A percentile compares a stretch with the other conserved stretches of the same genome.
Conservation (phyloP, 2,797 vertebrate genomes). For the Sparus aurata region DNA sequence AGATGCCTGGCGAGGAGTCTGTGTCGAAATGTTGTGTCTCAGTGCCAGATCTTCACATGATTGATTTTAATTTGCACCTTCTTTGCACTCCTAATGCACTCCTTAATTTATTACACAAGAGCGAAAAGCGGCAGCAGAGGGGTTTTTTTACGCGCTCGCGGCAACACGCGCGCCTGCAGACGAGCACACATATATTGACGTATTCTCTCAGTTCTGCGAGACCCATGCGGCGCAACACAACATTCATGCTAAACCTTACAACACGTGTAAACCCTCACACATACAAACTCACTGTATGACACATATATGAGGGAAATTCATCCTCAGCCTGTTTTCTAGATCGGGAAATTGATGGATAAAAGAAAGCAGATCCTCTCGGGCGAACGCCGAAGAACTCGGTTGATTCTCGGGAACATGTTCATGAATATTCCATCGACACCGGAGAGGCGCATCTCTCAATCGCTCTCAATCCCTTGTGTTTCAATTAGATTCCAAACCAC, state of each 20-base stretch:
- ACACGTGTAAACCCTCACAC: background rate
- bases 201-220: background rate
- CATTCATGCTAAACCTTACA: constrained; percentile 18
- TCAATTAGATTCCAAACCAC: constrained; percentile 74
- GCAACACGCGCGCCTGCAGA: background rate
- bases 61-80: background rate
- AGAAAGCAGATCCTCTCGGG: constrained; percentile 48
- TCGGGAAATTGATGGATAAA: constrained; percentile 24
- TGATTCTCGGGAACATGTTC: constrained; percentile 62
- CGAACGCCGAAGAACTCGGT: constrained; percentile 46
- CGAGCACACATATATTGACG: background rate
- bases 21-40: background rate
- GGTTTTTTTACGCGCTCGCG: background rate
- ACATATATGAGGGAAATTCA: constrained; percentile 14
- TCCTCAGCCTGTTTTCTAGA: constrained; percentile 20
- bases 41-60: background rate
- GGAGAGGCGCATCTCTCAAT: constrained; percentile 63
- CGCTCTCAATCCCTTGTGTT: constrained; percentile 68
- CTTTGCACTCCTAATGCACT: background rate
- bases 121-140: background rate
- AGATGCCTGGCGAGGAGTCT: background rate
- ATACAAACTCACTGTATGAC: background rate
- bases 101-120: background rate
- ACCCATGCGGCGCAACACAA: background rate
- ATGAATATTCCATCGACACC: constrained; percentile 70